Conservation (phyloP, 2,888 invertebrate genomes). For the Cosmia trapezina region DNA sequence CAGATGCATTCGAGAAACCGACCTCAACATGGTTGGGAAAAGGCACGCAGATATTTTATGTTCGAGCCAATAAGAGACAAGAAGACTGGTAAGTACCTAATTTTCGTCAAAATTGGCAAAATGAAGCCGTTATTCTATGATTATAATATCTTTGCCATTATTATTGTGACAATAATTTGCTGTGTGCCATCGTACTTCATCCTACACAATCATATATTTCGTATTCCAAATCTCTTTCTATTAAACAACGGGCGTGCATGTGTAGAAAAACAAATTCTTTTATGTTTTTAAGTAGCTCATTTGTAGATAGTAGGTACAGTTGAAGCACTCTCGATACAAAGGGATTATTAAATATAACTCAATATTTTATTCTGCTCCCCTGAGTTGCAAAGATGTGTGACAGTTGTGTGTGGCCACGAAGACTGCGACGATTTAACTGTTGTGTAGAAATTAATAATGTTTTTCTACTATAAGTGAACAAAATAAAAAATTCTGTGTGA, state of each 20-base stretch:
- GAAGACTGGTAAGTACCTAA: neutral
- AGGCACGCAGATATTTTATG: neutral
- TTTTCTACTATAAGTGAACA: too few species aligned
- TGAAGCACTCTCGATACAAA: constrained; percentile 57
- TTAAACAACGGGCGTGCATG: neutral
- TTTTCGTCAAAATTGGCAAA: neutral
- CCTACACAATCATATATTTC: neutral
- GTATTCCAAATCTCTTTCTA: neutral
- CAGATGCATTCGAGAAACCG: neutral
- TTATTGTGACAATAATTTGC: neutral
- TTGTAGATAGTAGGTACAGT: constrained; percentile 29
- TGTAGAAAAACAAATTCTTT: constrained; percentile 34
- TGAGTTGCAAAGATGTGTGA: constrained; percentile 58
- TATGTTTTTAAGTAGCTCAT: constrained; percentile 54
- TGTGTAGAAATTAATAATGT: neutral
- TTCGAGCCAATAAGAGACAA: neutral
- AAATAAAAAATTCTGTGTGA: too few species aligned
- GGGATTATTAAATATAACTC: constrained; percentile 61
- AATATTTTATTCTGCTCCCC: constrained; percentile 57
- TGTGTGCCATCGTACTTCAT: neutral
- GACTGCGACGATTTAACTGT: neutral
- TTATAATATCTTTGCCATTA: neutral
- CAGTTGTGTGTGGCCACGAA: constrained; percentile 41
- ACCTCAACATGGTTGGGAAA: neutral
- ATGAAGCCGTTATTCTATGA: neutral